Evolutionary conservation across 2,797 vertebrate species (phyloP).

Genomic region (Manis crassicaudata): DNA sequence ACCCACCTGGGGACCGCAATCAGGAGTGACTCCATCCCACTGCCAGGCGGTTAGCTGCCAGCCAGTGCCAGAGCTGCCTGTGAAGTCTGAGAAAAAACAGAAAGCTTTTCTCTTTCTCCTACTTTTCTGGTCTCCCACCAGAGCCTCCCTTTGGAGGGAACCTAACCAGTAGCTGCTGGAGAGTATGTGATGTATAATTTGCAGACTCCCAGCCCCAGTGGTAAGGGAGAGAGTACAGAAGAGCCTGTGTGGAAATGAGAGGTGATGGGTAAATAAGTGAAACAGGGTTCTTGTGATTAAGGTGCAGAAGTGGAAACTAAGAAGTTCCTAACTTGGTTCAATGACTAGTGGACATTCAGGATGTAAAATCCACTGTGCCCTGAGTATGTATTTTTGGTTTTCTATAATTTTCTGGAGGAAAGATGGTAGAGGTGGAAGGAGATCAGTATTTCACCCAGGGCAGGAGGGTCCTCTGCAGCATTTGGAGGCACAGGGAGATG

Average conservation of each 20-base stretch:
- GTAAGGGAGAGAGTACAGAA: neutral
- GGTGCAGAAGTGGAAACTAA: neutral
- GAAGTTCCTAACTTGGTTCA: neutral
- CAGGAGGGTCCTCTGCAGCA: neutral
- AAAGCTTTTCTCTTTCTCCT: neutral
- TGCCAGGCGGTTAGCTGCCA: neutral
- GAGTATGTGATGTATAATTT: neutral
- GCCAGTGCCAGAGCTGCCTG: neutral
- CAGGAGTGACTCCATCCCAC: neutral
- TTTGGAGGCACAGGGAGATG: neutral
- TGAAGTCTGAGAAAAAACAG: neutral
- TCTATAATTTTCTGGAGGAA: slow-evolving; percentile 35
- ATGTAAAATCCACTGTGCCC: neutral
- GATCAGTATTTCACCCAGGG: neutral
- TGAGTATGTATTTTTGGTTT: neutral
- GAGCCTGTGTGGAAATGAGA: neutral
- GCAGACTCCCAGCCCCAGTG: neutral
- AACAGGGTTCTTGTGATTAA: neutral
- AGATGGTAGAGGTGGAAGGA: neutral
- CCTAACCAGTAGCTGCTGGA: neutral
- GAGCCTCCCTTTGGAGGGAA: neutral
- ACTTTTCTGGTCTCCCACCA: neutral
- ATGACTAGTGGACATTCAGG: neutral
- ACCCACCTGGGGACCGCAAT: neutral
- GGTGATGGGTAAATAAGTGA: neutral